Evolutionary conservation across 2,797 vertebrate species (phyloP).

Genomic region (Antennarius maculatus): DNA sequence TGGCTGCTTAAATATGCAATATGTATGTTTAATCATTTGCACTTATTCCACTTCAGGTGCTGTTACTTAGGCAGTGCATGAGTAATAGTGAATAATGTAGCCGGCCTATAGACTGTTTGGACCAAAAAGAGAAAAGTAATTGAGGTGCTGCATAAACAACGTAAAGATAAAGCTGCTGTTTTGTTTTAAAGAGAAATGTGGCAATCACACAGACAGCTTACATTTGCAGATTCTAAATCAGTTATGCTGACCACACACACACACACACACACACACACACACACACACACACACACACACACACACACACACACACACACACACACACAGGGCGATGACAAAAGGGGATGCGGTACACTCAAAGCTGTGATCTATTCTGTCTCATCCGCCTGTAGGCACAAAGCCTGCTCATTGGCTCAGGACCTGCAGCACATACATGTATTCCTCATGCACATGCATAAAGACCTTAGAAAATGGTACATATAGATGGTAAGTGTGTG

Average conservation of each 20-base stretch:
- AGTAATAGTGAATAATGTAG: constrained; percentile 58
- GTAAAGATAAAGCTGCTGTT: constrained; percentile 8
- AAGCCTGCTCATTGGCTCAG: too few species aligned
- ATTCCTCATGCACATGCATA: too few species aligned
- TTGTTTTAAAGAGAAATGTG: constrained; percentile 30
- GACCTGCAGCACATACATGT: too few species aligned
- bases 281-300: too few species aligned
- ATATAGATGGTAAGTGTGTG: too few species aligned
- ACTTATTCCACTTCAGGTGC: constrained; percentile 41
- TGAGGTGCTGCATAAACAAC: background rate
- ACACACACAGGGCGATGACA: too few species aligned
- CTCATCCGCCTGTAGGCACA: too few species aligned
- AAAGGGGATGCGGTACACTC: too few species aligned
- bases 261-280: too few species aligned
- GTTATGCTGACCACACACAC: background rate
- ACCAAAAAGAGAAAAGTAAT: constrained; percentile 10
- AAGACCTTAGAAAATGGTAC: too few species aligned
- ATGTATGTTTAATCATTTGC: constrained; percentile 5
- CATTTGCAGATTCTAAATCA: constrained; percentile 18
- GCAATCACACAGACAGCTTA: constrained; percentile 30
- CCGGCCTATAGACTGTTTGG: constrained; percentile 19
- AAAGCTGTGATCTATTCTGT: too few species aligned
- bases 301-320: too few species aligned
- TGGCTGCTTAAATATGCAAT: constrained; percentile 35
- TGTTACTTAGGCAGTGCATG: constrained; percentile 26